These are phyloP conservation scores for Podarcis muralis DNA, from an alignment of 2,113 vertebrate species.

Conservation along the genomic window DNA sequence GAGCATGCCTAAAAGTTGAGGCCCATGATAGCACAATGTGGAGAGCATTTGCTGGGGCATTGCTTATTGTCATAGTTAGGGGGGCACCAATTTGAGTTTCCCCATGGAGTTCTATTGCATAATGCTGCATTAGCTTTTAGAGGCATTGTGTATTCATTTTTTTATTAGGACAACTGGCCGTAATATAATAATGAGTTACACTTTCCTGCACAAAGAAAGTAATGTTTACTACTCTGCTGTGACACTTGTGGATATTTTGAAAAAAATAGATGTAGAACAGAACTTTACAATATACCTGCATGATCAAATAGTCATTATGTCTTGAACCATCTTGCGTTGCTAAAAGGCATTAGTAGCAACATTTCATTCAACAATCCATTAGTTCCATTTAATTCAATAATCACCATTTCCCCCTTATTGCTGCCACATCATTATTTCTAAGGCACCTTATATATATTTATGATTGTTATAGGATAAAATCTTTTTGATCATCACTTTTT, in stretches of 20 bases:
- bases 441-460: background rate
- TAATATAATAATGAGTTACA: background rate
- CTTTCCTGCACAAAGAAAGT: background rate
- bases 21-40: background rate
- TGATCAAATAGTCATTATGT: accelerated
- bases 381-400: too few species aligned
- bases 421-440: background rate
- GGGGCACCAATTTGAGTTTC: background rate
- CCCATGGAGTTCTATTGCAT: background rate
- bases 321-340: background rate
- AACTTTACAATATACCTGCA: background rate
- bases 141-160: background rate
- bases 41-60: background rate
- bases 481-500: background rate
- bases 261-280: background rate
- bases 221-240: background rate
- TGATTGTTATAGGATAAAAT: background rate
- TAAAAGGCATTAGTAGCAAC: background rate
- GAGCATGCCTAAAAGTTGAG: background rate
- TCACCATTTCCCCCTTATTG: background rate
- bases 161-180: background rate
- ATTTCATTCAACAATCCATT: background rate
- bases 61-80: background rate
- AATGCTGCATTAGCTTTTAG: background rate
- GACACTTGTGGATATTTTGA: background rate